These are phyloP conservation scores for Phalacrocorax pelagicus DNA, from an alignment of 2,113 vertebrate genomes.

Conservation along the genomic window DNA sequence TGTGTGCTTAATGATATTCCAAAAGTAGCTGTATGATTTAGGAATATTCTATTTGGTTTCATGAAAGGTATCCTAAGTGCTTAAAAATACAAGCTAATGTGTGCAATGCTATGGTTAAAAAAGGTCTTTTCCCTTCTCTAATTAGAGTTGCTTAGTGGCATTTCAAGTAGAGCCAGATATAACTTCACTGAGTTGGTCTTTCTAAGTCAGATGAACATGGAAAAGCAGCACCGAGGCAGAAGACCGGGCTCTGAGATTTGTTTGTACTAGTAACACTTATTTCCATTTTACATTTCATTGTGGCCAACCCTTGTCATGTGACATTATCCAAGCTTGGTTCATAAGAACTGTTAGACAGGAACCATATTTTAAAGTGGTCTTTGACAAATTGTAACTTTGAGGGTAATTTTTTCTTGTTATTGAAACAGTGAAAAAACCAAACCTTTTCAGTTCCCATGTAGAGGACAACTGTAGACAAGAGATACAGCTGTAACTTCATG, in stretches of 20 bases:
- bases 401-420: background rate
- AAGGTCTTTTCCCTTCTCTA: background rate
- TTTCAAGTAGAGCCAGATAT: background rate
- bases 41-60: background rate
- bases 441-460: background rate
- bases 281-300: background rate
- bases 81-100: background rate
- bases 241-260: background rate
- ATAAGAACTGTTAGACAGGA: background rate
- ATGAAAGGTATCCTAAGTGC: background rate
- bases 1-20: background rate
- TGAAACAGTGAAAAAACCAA: background rate
- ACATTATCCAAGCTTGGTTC: background rate
- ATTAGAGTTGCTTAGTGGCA: background rate
- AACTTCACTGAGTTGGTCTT: background rate
- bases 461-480: background rate
- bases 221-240: background rate
- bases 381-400: background rate
- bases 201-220: background rate
- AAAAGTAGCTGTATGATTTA: background rate
- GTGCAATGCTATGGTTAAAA: background rate
- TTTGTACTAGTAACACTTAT: background rate
- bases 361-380: background rate
- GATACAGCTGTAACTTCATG: background rate
- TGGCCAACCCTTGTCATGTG: background rate